A percentile compares a stretch with the other conserved stretches of the same genome.
phyloP scores from a whole-genome alignment of 1,140 invertebrate genomes.

The Colletes gigas region DNA sequence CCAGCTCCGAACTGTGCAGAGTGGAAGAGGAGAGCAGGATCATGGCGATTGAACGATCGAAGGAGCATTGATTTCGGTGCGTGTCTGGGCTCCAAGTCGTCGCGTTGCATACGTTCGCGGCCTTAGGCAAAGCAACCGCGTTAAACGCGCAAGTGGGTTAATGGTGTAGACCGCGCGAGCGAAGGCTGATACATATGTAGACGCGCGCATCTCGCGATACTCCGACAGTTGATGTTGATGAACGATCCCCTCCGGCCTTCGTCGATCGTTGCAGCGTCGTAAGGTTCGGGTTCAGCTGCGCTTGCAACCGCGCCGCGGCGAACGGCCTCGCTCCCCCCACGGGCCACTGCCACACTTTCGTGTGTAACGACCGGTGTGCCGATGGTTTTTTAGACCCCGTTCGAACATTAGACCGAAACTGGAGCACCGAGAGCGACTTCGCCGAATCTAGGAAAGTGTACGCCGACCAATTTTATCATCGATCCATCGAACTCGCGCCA shows the following conservation, averaged over 20 bases:
- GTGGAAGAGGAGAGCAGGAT: too few relatives aligned
- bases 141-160: constrained; percentile 64
- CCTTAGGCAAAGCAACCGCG: constrained; percentile 25
- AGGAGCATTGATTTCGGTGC: too few relatives aligned
- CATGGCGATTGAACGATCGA: too few relatives aligned
- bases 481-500: not conserved
- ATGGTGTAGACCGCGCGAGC: constrained; percentile 43
- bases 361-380: constrained; percentile 13
- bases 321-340: constrained; percentile 18
- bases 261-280: not conserved
- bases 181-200: constrained; percentile 10
- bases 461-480: not conserved
- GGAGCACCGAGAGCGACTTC: constrained; percentile 65
- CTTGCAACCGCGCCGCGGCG: not conserved
- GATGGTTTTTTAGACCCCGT: constrained; percentile 47
- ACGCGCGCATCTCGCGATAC: constrained; percentile 28
- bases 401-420: constrained; percentile 60
- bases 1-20: too few relatives aligned
- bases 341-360: constrained; percentile 59
- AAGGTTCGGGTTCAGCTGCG: constrained; percentile 41
- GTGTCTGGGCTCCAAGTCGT: too few relatives aligned
- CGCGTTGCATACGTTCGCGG: too few relatives aligned
- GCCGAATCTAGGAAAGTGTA: constrained; percentile 45
- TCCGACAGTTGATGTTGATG: constrained; percentile 55
- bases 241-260: constrained; percentile 50